These are phyloP conservation scores for Drosophila macrothrix DNA, from an alignment of 2,888 invertebrate species.

Conservation along the genomic window DNA sequence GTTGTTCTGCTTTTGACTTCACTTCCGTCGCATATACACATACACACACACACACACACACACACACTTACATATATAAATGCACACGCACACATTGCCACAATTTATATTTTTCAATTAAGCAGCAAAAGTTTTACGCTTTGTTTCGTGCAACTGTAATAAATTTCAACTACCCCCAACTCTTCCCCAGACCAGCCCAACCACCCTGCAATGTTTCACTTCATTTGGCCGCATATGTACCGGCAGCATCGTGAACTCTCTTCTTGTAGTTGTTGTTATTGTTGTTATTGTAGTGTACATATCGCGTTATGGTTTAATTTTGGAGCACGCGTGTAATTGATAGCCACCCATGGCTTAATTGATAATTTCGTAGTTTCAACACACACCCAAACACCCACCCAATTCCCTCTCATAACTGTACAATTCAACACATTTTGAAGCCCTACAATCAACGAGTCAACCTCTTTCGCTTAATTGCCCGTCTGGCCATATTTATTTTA, in stretches of 20 bases:
- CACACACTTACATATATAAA: constrained; percentile 9
- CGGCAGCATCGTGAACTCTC: constrained; percentile 40
- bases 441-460: constrained; percentile 21
- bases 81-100: constrained; percentile 48
- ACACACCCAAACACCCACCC: constrained; percentile 11
- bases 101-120: constrained; percentile 83
- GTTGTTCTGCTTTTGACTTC: constrained; percentile 73
- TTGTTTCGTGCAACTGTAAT: constrained; percentile 76
- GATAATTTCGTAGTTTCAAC: constrained; percentile 71
- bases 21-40: constrained; percentile 52
- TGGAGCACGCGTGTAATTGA: constrained; percentile 73
- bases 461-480: constrained; percentile 34
- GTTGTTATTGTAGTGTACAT: constrained; percentile 43
- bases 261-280: constrained; percentile 27
- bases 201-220: constrained; percentile 61
- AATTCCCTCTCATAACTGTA: background rate
- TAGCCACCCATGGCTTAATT: constrained; percentile 73
- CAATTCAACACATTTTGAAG: constrained; percentile 22
- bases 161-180: constrained; percentile 69
- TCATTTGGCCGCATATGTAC: constrained; percentile 66
- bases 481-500: constrained; percentile 34
- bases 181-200: background rate
- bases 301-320: constrained; percentile 75
- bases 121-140: constrained; percentile 74
- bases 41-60: constrained; percentile 13